phyloP scores from a whole-genome alignment of 2,797 vertebrate species.

The Sebastes goodei region DNA sequence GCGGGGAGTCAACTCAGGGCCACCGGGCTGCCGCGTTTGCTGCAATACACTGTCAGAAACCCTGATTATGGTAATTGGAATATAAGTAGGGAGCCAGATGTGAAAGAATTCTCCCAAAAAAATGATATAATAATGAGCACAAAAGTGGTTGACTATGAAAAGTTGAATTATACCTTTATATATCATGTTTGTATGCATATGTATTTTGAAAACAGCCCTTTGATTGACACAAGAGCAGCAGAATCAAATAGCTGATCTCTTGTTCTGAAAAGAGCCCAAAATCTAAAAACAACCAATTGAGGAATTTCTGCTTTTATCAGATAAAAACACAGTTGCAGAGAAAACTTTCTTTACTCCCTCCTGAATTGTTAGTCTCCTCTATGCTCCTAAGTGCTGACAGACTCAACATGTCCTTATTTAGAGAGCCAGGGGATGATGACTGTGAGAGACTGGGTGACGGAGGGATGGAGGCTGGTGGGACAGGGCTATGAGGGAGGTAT shows the following conservation, averaged over 20 bases:
- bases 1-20: not conserved
- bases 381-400: conserved; percentile 53
- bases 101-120: not conserved
- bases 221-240: conserved; percentile 50
- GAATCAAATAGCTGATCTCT: not conserved
- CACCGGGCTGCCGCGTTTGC: not conserved
- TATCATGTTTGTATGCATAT: not conserved
- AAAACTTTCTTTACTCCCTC: conserved; percentile 48
- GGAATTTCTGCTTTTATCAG: conserved; percentile 67
- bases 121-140: not conserved
- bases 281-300: conserved; percentile 44
- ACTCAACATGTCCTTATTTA: conserved; percentile 83
- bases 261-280: not conserved
- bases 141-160: not conserved
- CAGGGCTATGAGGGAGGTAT: conserved; percentile 44
- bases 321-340: conserved; percentile 58
- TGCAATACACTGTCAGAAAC: not conserved
- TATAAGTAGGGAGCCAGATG: not conserved
- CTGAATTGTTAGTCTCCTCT: conserved; percentile 35
- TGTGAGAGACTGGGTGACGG: conserved; percentile 38
- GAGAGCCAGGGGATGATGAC: conserved; percentile 39
- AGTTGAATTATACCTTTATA: not conserved
- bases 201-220: conserved; percentile 20
- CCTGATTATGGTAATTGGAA: not conserved
- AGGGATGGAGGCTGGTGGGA: conserved; percentile 21